phyloP scores from a whole-genome alignment of 2,888 invertebrate species.

The Drosophila ochracea region DNA sequence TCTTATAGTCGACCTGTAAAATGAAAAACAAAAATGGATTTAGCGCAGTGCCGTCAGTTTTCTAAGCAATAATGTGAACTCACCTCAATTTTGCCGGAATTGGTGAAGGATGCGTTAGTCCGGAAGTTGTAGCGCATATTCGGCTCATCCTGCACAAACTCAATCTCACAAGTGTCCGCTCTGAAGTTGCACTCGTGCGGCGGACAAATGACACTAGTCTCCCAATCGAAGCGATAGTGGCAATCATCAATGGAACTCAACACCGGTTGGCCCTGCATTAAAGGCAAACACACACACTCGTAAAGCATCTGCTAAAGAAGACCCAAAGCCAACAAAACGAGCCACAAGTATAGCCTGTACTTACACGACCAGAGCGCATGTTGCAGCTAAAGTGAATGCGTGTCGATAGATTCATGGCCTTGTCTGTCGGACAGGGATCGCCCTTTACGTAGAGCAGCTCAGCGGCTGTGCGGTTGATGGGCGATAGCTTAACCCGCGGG shows the following conservation, averaged over 20 bases:
- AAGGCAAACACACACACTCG: constrained; percentile 1
- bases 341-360: constrained; percentile 46
- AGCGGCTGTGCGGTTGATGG: constrained; percentile 77
- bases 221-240: constrained; percentile 84
- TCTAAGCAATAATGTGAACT: constrained; percentile 16
- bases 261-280: constrained; percentile 83
- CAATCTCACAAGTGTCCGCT: constrained; percentile 81
- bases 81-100: constrained; percentile 83
- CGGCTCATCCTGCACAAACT: constrained; percentile 83
- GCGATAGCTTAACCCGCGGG: constrained; percentile 76
- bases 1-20: constrained; percentile 67
- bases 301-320: constrained; percentile 4
- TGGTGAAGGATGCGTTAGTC: constrained; percentile 75
- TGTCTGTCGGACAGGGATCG: constrained; percentile 80
- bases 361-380: constrained; percentile 82
- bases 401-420: constrained; percentile 75
- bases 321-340: constrained; percentile 12
- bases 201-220: constrained; percentile 85
- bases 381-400: constrained; percentile 83
- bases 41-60: neutral
- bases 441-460: constrained; percentile 82
- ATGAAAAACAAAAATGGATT: neutral
- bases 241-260: constrained; percentile 83
- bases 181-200: constrained; percentile 82
- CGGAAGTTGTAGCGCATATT: constrained; percentile 78